Conservation (phyloP, 1,140 invertebrate species). For the Conus betulinus region DNA sequence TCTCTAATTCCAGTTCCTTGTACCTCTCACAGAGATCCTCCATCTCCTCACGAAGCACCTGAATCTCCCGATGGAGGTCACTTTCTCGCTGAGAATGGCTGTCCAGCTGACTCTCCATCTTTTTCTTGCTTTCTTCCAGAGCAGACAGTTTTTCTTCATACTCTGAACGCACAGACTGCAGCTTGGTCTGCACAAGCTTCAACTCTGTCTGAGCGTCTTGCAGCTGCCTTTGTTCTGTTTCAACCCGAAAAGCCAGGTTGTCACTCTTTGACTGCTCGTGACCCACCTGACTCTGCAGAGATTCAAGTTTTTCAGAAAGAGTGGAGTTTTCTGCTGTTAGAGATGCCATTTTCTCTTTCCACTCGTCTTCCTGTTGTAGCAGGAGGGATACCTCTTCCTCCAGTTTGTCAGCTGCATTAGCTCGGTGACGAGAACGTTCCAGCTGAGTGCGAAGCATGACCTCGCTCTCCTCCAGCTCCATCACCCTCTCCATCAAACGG, state of each 20-base stretch:
- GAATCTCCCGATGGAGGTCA: conserved; percentile 28
- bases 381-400: conserved; percentile 24
- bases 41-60: conserved; percentile 19
- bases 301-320: background rate
- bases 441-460: conserved; percentile 47
- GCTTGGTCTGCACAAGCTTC: conserved; percentile 27
- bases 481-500: conserved; percentile 68
- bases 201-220: conserved; percentile 38
- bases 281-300: conserved; percentile 18
- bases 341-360: conserved; percentile 35
- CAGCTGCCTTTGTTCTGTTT: conserved; percentile 31
- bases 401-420: conserved; percentile 20
- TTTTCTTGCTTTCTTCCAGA: conserved; percentile 33
- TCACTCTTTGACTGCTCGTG: conserved; percentile 19
- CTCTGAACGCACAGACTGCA: conserved; percentile 43
- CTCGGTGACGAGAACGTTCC: conserved; percentile 9
- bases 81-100: conserved; percentile 25
- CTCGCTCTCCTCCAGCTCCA: conserved; percentile 69
- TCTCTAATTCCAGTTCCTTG: conserved; percentile 38
- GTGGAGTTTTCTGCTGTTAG: conserved; percentile 40
- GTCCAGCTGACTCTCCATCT: conserved; percentile 30
- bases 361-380: conserved; percentile 31
- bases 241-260: conserved; percentile 21
- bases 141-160: conserved; percentile 47
- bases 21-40: conserved; percentile 31